Evolutionary conservation across 1,140 invertebrate genomes (phyloP), one percentile per base, ranked within the genome.

Genomic region (Piezodorus guildinii): DNA sequence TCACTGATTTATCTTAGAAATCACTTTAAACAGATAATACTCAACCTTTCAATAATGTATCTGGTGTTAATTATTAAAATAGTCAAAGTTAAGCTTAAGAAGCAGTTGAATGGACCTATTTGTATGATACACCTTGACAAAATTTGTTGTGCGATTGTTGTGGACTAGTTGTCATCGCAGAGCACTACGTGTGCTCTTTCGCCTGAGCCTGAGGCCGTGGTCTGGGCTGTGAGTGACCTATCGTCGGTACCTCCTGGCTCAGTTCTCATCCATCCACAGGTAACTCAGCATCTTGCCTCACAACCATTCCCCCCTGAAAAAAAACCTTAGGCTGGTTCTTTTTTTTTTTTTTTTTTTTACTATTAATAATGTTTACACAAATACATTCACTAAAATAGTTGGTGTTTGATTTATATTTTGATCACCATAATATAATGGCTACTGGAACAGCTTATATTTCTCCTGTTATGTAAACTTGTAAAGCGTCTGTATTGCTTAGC

Each of bases 211-310:
- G 51, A 46, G 62, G n/a, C 51, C 15, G 79, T 91, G 2, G 83
- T 91, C 72, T 93, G 90, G 88, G 89, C 89, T 51, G 86, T 92
- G 10, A 89, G 87, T 45, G 86, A 86, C 76, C 81, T 92, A 71
- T 81, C 86, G 21, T 83, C 82, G 64, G 88, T 93, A 44, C 90
- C 90, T 61, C 78, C 84, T 62, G 91, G 91, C 54, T 90, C 87
- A 69, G 77, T 93, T 66, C 85, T 93, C 65, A 90, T 94, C 71
- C 88, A 93, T 75, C 90, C 90, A 27, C 86, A 85, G 74, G 84
- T 83, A 67, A 75, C 44, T 39, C 6, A 39, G 34, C 34, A 39
- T 39, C 6, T 39, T 72, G 72, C 12, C 74, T 73, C 60, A 75
- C 70, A 2, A 76, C 75, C 62, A 64, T 72, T 4, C 73, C 34